phyloP scores from a whole-genome alignment of 2,797 vertebrate genomes.

The Danio kyathit region DNA sequence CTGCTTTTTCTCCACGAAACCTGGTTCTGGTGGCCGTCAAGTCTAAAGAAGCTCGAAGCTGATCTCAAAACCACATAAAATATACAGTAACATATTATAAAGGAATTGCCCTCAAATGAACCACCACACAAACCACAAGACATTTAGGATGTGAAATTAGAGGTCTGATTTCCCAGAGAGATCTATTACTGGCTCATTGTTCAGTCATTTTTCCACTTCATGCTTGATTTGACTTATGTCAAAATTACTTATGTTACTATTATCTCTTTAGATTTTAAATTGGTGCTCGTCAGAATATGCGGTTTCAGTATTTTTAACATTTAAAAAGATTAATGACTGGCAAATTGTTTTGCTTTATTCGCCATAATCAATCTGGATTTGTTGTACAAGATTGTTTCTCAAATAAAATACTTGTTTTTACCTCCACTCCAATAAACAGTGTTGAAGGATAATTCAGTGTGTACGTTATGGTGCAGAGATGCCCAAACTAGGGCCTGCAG shows the following conservation, averaged over 20 bases:
- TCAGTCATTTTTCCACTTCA: not conserved
- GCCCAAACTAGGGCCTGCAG: no score
- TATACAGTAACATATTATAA: not conserved
- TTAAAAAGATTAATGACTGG: not conserved
- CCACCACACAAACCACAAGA: not conserved
- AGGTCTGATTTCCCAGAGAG: not conserved
- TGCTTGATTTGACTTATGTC: not conserved
- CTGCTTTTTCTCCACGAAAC: constrained; percentile 89
- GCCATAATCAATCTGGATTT: constrained; percentile 18
- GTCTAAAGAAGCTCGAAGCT: constrained; percentile 26
- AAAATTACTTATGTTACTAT: no score
- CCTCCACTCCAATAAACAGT: no score
- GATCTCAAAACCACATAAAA: not conserved
- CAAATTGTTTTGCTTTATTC: not conserved
- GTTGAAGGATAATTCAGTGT: no score
- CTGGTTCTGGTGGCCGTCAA: constrained; percentile 90
- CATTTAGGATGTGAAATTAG: not conserved
- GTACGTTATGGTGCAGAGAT: no score
- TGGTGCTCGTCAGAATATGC: not conserved
- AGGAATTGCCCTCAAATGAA: not conserved
- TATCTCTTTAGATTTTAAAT: constrained; percentile 1
- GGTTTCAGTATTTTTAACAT: not conserved
- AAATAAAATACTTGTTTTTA: no score
- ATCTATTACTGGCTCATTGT: not conserved
- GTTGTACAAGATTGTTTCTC: constrained; percentile 34